Evolutionary conservation across 2,113 vertebrate species (phyloP), one percentile per base, ranked within the genome.

Genomic region (Nematolebias whitei): DNA sequence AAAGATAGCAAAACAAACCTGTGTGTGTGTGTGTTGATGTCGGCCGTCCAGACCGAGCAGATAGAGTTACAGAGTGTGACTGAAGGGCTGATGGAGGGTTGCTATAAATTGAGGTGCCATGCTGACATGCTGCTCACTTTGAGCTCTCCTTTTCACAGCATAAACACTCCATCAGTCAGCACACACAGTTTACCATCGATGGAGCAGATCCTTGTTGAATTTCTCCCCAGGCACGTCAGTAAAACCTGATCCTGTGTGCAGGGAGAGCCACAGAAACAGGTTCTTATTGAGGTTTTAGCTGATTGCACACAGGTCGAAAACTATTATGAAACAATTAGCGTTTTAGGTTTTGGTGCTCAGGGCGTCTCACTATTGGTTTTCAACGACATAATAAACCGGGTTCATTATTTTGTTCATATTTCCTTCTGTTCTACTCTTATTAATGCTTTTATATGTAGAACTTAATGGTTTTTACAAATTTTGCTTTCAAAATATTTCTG

Each of bases 61-160:
- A 76, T 87, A 73, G 62, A 20, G 78, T 92, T 91, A 75, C 85
- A 74, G 75, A 53, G 79, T 64, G 73, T 80, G 58, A 73, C 70
- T 69, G 68, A 56, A 43, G 64, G 50, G 57, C 60, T 67, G 76
- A 57, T 69, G 68, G 70, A 74, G 52, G 50, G 60, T 57, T 43
- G 84, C 84, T 86, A 80, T 86, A 85, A 88, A 90, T 87, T 79
- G 76, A 66, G 59, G 69, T 22, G 24, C 79, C 68, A 78, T 58
- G 83, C 67, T 88, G 82, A 90, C 85, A 82, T 63, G 67, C 70
- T 76, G 75, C 63, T 78, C 79, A 80, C 78, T 82, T 78, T 81
- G 72, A 79, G 69, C 69, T 78, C 70, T 74, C 45, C 62, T 74
- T 84, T 87, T 89, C 70, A 64, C 80, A 68, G 83, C 69, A 45